Evolutionary conservation across 2,113 vertebrate genomes (phyloP).

Genomic region (Actinemys pallida): DNA sequence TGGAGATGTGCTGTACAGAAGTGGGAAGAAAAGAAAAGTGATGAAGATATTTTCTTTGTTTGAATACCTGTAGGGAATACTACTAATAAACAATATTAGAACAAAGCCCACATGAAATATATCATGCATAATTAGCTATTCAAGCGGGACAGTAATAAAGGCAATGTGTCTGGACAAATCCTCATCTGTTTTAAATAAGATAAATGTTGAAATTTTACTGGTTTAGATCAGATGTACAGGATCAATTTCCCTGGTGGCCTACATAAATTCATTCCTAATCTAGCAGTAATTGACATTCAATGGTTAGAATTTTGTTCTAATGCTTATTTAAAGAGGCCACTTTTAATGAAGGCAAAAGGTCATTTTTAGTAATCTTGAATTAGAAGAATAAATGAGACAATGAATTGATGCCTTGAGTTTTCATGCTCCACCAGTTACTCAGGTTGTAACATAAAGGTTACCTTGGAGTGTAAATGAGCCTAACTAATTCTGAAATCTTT

Average conservation of each 20-base stretch:
- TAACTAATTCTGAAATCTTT: slow-evolving; percentile 21
- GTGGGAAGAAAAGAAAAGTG: not conserved
- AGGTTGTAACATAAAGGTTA: slow-evolving; percentile 22
- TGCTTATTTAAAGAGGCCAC: slow-evolving; percentile 57
- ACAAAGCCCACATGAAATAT: not conserved
- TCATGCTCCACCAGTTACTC: slow-evolving; percentile 25
- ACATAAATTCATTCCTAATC: slow-evolving; percentile 53
- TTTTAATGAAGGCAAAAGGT: slow-evolving; percentile 65
- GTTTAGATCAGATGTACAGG: not conserved
- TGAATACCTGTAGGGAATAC: not conserved
- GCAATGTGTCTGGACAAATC: not conserved
- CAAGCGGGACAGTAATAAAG: slow-evolving; percentile 2
- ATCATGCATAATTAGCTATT: slow-evolving; percentile 11
- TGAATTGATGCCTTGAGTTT: slow-evolving; percentile 49
- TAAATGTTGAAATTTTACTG: slow-evolving; percentile 39
- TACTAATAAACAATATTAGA: slow-evolving; percentile 25
- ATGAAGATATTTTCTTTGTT: not conserved
- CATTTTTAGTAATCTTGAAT: slow-evolving; percentile 66
- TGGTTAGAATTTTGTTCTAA: slow-evolving; percentile 57
- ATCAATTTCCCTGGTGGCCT: slow-evolving; percentile 29
- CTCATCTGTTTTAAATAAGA: slow-evolving; percentile 39
- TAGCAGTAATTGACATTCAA: slow-evolving; percentile 52
- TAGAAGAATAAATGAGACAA: slow-evolving; percentile 48
- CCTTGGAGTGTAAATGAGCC: slow-evolving; percentile 39
- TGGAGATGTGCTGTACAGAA: not conserved